Evolutionary conservation across 2,797 vertebrate genomes (phyloP), one percentile per base, ranked within the genome.

Genomic region (Brotogeris chrysoptera): DNA sequence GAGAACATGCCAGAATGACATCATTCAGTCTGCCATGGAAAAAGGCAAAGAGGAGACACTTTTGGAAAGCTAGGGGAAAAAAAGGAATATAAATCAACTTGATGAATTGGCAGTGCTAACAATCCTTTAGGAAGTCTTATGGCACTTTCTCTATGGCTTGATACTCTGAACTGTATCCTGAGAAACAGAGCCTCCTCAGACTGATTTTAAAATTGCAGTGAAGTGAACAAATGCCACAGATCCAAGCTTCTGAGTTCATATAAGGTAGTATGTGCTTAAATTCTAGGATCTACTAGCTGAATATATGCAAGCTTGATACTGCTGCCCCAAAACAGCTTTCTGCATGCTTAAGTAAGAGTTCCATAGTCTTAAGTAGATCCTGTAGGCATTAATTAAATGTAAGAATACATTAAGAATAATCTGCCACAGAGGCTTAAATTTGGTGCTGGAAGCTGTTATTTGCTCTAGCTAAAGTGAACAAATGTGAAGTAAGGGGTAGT

Each of bases 31-130:
- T 84, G 83, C 39, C 66, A 55, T 53, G 86, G 72, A 76, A 66
- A 86, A 86, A 84, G n/a, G 39, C 39, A 50, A 86, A 81, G 57
- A 87, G 61, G 24, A 81, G 44, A 64, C 21, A 28, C 60, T 64
- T 90, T 74, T 1, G 1, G 63, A 91, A 76, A 72, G 59, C 73
- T 80, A 15, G 32, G 39, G 74, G 47, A 94, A 94, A 95, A 64
- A 34, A 59, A 86, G 70, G 80, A 66, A 39, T 88, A 90, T 79
- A 88, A 94, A 92, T 96, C 90, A 94, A 30, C 34, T 72, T 81
- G 55, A 92, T 68, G 55, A 88, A 85, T 66, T 70, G 90, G 86
- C 82, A 92, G 10, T 3, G 3, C 79, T 93, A 94, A 32, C 61
- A 63, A 68, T 50, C 8, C 59, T 86, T 61, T 79, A 68, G 66